Percentiles rank a stretch among this genome's conserved stretches.
phyloP scores from a whole-genome alignment of 2,113 vertebrate species.

The Podarcis muralis region DNA sequence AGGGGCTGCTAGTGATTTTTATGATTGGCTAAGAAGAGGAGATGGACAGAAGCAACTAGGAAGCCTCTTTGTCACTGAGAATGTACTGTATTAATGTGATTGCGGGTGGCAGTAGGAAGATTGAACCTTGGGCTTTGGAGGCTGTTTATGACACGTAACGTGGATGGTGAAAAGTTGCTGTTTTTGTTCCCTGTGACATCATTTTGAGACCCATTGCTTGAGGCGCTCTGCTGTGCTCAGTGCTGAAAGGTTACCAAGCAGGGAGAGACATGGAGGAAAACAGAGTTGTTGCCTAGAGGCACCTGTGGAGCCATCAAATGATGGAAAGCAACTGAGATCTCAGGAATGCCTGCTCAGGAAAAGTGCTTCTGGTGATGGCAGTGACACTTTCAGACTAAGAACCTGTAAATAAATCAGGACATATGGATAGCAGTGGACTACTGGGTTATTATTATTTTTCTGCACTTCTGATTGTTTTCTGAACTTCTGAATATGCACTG shows the following conservation, averaged over 20 bases:
- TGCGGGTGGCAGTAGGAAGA: too few relatives aligned
- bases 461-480: neutral
- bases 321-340: neutral
- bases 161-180: neutral
- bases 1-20: too few relatives aligned
- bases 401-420: neutral
- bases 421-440: neutral
- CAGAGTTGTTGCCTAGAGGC: neutral
- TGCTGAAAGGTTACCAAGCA: neutral
- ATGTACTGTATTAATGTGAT: too few relatives aligned
- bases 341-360: neutral
- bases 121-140: too few relatives aligned
- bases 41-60: too few relatives aligned
- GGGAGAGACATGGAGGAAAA: neutral
- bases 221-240: neutral
- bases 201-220: constrained; percentile 1
- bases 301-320: neutral
- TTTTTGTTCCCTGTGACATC: neutral
- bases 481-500: neutral
- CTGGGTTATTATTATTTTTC: neutral
- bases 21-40: too few relatives aligned
- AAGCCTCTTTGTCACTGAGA: too few relatives aligned
- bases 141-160: neutral
- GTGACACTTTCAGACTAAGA: neutral
- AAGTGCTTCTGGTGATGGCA: neutral